Evolutionary conservation across 2,888 invertebrate genomes (phyloP), one percentile per base, ranked within the genome.

Genomic region (Conomelus anceps): DNA sequence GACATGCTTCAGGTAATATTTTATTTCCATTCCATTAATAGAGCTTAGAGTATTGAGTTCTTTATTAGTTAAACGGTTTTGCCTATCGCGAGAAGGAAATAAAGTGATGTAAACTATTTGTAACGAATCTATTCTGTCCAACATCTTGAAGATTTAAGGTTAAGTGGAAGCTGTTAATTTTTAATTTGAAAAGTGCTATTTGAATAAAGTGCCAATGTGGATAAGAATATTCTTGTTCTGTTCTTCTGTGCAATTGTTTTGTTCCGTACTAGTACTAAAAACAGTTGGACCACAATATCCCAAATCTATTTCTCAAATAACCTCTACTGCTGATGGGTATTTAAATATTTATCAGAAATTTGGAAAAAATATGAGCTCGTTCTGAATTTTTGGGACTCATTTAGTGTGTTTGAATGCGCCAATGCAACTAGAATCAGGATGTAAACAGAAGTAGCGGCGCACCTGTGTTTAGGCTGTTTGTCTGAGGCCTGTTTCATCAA

Each of bases 181-280:
- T 89, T 90, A 88, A 88, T 89, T 89, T 88, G 89, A 90, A 90
- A 90, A 90, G 90, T 90, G 90, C 90, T 90, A 90, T 90, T 91
- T 90, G 90, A 90, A 91, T 90, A 91, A 90, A 91, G 90, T 91
- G 90, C 90, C 90, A 91, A 90, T 91, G 90, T 90, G 89, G 89
- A 91, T 89, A 85, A 89, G 63, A 63, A 63, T 63, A n/a, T 3
- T 63, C 63, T 63, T 63, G 63, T 63, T 63, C 63, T 63, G 63
- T 63, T 63, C 63, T 63, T 63, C n/a, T 9, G 1, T 34, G 17
- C 3, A 34, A 34, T 17, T 13, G n/a, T 34, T 34, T 34, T 63
- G 63, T 63, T 63, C 63, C 63, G 63, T n/a, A 63, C 63, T 63
- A 13, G n/a, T n/a, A n/a, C n/a, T n/a, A n/a, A 7, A 20, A 63